A percentile compares a stretch with the other conserved stretches of the same genome.
Conservation (phyloP, 2,888 invertebrate species). For the Chrysolina oricalcia region DNA sequence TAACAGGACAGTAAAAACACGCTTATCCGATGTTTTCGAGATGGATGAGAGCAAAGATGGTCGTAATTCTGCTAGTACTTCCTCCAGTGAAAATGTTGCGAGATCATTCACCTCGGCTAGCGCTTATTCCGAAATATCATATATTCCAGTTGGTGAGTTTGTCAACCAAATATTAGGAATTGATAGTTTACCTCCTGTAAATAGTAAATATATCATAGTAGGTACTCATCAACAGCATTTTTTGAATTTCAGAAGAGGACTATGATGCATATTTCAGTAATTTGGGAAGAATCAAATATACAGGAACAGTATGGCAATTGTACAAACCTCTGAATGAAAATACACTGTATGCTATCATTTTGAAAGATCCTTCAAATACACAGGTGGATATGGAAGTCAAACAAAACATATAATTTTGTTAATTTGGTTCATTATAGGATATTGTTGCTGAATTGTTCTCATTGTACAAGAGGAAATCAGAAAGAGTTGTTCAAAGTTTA, state of each 20-base stretch:
- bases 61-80: not conserved
- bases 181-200: not conserved
- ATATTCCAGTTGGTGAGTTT: constrained; percentile 19
- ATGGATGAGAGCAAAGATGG: not conserved
- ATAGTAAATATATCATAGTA: not conserved
- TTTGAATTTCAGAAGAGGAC: constrained; percentile 35
- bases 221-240: not conserved
- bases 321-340: constrained; percentile 37
- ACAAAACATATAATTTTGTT: not conserved
- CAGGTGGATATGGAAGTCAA: constrained; percentile 32
- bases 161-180: not conserved
- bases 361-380: constrained; percentile 26
- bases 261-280: constrained; percentile 40
- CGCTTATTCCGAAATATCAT: not conserved
- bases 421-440: constrained; percentile 26
- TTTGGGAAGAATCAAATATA: constrained; percentile 28
- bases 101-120: constrained; percentile 17
- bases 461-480: constrained; percentile 29
- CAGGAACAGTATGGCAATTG: constrained; percentile 39
- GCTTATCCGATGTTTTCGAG: constrained; percentile 29
- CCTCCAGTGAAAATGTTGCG: constrained; percentile 6
- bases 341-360: constrained; percentile 37
- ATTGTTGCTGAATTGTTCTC: constrained; percentile 37
- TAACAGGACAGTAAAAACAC: constrained; percentile 24
- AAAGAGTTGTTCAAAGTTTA: constrained; percentile 24